Conservation (phyloP, 23 tunicate species). For the Trididemnum nubilum region DNA sequence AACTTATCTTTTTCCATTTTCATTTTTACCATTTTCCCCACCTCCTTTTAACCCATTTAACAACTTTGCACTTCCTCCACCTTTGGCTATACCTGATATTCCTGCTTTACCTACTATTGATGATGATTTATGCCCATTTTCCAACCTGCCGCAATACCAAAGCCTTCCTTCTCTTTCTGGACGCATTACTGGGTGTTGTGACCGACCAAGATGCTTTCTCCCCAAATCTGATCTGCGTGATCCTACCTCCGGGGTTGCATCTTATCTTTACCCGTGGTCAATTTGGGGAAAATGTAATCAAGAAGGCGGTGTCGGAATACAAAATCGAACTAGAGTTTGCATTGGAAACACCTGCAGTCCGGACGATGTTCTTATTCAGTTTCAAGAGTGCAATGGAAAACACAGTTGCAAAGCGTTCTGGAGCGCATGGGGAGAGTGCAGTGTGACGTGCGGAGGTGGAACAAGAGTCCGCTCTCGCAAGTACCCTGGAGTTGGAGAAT, state of each 20-base stretch:
- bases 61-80: too few relatives aligned
- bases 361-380: background rate
- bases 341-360: background rate
- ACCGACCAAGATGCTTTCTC: constrained; percentile 51
- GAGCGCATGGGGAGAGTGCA: background rate
- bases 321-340: constrained; percentile 33
- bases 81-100: too few relatives aligned
- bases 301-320: constrained; percentile 34
- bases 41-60: too few relatives aligned
- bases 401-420: constrained; percentile 35
- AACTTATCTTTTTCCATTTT: too few relatives aligned
- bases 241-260: constrained; percentile 39
- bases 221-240: constrained; percentile 21
- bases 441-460: constrained; percentile 10
- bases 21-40: too few relatives aligned
- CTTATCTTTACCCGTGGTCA: constrained; percentile 38
- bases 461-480: background rate
- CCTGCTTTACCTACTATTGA: too few relatives aligned
- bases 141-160: constrained; percentile 6
- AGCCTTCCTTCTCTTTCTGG: constrained; percentile 62
- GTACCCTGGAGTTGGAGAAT: background rate
- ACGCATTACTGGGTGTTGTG: constrained; percentile 77
- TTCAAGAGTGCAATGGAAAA: constrained; percentile 34
- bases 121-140: background rate
- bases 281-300: constrained; percentile 33